Evolutionary conservation across 1,140 invertebrate genomes (phyloP), one percentile per base, ranked within the genome.

Genomic region (Trinorchestia longiramus): DNA sequence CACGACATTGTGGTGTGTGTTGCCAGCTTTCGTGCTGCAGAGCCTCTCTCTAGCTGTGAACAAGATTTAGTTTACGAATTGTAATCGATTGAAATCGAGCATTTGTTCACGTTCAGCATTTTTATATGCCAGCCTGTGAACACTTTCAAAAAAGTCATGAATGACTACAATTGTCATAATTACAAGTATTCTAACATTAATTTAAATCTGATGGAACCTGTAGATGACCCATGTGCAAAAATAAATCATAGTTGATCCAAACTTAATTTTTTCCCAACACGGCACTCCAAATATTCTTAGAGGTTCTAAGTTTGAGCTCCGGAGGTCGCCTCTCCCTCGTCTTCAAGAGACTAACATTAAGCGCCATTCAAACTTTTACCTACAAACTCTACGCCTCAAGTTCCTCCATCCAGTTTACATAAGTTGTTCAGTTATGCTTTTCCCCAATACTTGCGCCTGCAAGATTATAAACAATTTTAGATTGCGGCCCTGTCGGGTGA

Each of bases 391-490:
- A 45, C 43, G 92, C 92, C 36, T 43, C 41, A 94, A 94, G 43
- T 94, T 94, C 44, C 41, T 94, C 92, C 92, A 94, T 94, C 92
- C 92, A 94, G 92, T 94, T 94, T 94, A 94, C 92, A 94, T 94
- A 94, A 94, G 92, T 94, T 94, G 92, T 45, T 94, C 92, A 94
- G 92, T 94, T 94, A 94, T 94, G 92, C 92, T 94, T 47, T 23
- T 8, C 6, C 44, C 92, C 92, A 47, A 94, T 94, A 94, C 92
- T 94, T 94, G 92, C 41, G 44, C 92, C 44, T 0, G 44, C 92
- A 40, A 94, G 43, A 94, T 45, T 47, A 94, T 94, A 94, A 94
- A 94, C 92, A 94, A 94, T 94, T 94, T 94, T 90, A 43, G 8
- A 41, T 90, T 43, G 43, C 88, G 41, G 41, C 6, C 88, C 1